phyloP scores from a whole-genome alignment of 2,113 vertebrate genomes.

The Rhagologus leucostigma region DNA sequence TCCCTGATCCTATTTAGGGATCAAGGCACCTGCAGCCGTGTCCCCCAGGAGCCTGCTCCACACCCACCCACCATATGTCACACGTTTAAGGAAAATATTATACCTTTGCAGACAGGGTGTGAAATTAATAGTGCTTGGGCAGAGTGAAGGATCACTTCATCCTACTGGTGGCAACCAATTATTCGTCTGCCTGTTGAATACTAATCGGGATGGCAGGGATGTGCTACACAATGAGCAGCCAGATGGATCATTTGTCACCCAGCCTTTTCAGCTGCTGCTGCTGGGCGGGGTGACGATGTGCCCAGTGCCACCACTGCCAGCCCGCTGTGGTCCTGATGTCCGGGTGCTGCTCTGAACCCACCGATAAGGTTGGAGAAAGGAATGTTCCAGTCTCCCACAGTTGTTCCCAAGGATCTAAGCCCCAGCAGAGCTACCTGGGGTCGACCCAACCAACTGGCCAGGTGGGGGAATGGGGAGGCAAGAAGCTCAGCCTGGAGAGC shows the following conservation, averaged over 20 bases:
- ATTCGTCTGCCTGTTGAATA: conserved; percentile 64
- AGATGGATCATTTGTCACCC: conserved; percentile 53
- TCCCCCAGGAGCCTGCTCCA: neutral
- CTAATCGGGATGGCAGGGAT: conserved; percentile 47
- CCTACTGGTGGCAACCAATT: conserved; percentile 58
- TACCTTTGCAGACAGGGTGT: conserved; percentile 46
- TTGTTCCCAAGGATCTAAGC: neutral
- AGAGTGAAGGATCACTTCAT: conserved; percentile 62
- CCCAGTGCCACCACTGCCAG: neutral
- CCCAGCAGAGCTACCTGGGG: neutral
- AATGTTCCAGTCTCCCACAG: neutral
- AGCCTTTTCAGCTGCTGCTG: conserved; percentile 30
- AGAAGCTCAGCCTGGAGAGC: neutral
- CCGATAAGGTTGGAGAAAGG: neutral
- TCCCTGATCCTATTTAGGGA: neutral
- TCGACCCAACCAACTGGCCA: neutral
- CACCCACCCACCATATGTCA: neutral
- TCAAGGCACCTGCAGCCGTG: neutral
- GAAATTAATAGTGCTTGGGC: conserved; percentile 49
- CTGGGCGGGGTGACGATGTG: neutral
- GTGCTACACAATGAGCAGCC: conserved; percentile 42
- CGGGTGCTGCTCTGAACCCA: neutral
- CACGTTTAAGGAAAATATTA: conserved; percentile 37
- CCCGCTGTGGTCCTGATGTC: neutral
- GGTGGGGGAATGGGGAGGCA: neutral